Conservation (phyloP, 2,888 invertebrate species). For the Chrysodeixis includens region DNA sequence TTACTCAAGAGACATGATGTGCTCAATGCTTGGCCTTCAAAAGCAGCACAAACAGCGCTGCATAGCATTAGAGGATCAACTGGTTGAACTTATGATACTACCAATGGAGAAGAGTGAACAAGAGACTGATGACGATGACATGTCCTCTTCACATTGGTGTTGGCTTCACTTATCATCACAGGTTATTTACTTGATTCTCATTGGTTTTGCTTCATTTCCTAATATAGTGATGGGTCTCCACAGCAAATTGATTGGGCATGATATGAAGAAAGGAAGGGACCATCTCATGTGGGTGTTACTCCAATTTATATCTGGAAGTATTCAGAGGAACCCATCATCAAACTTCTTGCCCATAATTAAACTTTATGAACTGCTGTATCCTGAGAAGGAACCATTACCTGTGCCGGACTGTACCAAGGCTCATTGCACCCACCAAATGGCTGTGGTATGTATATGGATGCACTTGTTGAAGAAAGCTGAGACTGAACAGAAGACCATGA, state of each 20-base stretch:
- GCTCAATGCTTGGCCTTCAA: conserved; percentile 97
- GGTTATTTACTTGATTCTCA: conserved; percentile 97
- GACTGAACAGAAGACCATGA: conserved; percentile 94
- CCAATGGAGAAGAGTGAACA: conserved; percentile 97
- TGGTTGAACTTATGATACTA: conserved; percentile 96
- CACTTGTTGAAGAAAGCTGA: conserved; percentile 98
- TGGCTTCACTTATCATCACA: conserved; percentile 98
- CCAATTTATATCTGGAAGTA: conserved; percentile 99
- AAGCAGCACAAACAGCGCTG: conserved; percentile 97
- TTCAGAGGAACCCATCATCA: conserved; percentile 96
- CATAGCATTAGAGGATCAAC: conserved; percentile 96
- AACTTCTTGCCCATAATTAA: conserved; percentile 97
- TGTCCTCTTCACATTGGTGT: conserved; percentile 92
- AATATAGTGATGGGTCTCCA: conserved; percentile 97
- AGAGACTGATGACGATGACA: conserved; percentile 89
- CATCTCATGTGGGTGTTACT: conserved; percentile 99
- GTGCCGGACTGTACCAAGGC: conserved; percentile 97
- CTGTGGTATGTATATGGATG: conserved; percentile 98
- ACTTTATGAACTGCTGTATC: conserved; percentile 97
- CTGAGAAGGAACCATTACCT: conserved; percentile 96
- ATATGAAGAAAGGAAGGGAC: conserved; percentile 96
- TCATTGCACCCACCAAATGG: conserved; percentile 96
- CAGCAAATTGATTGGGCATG: conserved; percentile 94
- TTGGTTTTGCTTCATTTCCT: conserved; percentile 97
- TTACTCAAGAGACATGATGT: conserved; percentile 98